Conservation (phyloP, 2,797 vertebrate genomes). For the Coranthus polyacanthus region DNA sequence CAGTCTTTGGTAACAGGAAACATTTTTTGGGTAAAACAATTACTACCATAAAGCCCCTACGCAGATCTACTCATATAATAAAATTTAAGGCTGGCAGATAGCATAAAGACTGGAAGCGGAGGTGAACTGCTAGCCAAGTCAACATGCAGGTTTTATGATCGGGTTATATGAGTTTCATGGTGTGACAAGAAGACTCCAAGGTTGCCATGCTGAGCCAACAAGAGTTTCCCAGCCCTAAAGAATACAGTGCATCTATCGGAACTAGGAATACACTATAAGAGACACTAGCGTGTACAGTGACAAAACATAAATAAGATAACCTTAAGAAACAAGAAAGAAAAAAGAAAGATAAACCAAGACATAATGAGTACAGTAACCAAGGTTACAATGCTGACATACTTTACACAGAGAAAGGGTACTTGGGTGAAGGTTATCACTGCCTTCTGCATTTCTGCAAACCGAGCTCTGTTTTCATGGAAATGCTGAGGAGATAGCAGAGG, state of each 20-base stretch:
- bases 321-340: neutral
- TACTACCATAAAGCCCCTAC: no score
- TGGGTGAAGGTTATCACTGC: conserved; percentile 6
- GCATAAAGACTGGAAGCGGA: no score
- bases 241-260: neutral
- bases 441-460: conserved; percentile 20
- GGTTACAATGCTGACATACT: neutral
- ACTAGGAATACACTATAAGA: neutral
- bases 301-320: conserved; percentile 7
- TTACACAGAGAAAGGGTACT: neutral
- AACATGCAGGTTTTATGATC: no score
- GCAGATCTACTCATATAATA: no score
- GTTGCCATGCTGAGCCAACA: neutral
- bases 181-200: neutral
- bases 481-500: conserved; percentile 20
- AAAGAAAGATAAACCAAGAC: neutral
- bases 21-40: no score
- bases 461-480: conserved; percentile 43
- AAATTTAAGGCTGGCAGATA: no score
- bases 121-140: no score
- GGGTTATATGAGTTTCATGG: no score
- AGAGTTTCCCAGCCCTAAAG: neutral
- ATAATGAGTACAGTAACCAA: neutral
- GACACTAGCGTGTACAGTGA: neutral
- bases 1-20: no score